phyloP scores from a whole-genome alignment of 2,113 vertebrate species.

The Amazona vittata region DNA sequence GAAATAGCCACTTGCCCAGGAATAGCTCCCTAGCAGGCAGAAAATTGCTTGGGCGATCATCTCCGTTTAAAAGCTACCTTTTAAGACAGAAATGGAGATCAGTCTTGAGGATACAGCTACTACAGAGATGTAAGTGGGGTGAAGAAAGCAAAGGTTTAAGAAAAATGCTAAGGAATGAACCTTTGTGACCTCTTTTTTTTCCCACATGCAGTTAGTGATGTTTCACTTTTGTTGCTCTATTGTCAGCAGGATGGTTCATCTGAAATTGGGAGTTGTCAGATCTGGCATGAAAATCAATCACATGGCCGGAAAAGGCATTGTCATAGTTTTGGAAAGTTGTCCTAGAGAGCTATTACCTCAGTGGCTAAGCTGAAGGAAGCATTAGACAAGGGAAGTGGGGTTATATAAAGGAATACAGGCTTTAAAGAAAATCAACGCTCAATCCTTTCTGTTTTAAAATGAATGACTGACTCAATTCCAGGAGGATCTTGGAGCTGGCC shows the following conservation, averaged over 20 bases:
- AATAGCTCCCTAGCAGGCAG: neutral
- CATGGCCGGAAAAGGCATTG: neutral
- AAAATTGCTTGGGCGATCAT: neutral
- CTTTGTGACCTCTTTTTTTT: neutral
- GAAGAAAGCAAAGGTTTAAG: neutral
- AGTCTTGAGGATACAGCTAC: neutral
- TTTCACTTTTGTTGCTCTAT: neutral
- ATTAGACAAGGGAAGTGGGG: neutral
- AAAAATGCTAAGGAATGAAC: neutral
- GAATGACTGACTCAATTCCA: neutral
- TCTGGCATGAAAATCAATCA: neutral
- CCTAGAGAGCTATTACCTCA: neutral
- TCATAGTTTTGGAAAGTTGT: neutral
- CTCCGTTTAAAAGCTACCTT: neutral
- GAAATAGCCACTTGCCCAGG: neutral
- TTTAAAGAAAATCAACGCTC: neutral
- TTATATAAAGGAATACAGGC: neutral
- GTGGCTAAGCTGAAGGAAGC: neutral
- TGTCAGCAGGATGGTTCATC: neutral
- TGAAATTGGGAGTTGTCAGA: neutral
- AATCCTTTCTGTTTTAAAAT: neutral
- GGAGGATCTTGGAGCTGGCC: neutral
- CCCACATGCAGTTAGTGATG: rapidly evolving
- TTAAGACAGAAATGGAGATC: neutral
- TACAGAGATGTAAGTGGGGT: neutral